phyloP scores from a whole-genome alignment of 2,113 vertebrate genomes.

The Paramormyrops kingsleyae region DNA sequence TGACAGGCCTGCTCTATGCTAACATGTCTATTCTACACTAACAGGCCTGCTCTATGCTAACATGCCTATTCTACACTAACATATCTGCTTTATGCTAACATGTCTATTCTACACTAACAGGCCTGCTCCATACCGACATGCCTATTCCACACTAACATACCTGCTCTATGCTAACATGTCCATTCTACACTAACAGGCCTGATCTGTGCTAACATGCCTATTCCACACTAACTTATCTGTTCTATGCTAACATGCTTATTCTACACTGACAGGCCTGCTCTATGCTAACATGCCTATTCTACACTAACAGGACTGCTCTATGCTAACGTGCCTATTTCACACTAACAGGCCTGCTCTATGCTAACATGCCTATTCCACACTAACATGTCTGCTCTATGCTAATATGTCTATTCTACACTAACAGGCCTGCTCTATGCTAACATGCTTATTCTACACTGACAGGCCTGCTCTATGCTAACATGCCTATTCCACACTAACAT shows the following conservation, averaged over 20 bases:
- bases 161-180: not conserved
- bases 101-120: not conserved
- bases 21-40: no score
- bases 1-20: no score
- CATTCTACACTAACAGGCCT: not conserved
- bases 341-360: not conserved
- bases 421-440: no score
- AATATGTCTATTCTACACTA: no score
- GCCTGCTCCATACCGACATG: not conserved
- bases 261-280: not conserved
- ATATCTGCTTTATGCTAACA: not conserved
- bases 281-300: not conserved
- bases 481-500: no score
- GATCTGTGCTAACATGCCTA: not conserved
- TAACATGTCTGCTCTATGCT: not conserved
- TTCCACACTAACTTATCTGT: not conserved
- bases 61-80: no score
- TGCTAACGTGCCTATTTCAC: not conserved
- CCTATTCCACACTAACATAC: not conserved
- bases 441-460: no score
- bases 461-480: no score
- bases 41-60: no score
- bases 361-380: not conserved
- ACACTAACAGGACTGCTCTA: not conserved
- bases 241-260: not conserved